Evolutionary conservation across 2,113 vertebrate genomes (phyloP).

Genomic region (Choloepus hoffmanni): DNA sequence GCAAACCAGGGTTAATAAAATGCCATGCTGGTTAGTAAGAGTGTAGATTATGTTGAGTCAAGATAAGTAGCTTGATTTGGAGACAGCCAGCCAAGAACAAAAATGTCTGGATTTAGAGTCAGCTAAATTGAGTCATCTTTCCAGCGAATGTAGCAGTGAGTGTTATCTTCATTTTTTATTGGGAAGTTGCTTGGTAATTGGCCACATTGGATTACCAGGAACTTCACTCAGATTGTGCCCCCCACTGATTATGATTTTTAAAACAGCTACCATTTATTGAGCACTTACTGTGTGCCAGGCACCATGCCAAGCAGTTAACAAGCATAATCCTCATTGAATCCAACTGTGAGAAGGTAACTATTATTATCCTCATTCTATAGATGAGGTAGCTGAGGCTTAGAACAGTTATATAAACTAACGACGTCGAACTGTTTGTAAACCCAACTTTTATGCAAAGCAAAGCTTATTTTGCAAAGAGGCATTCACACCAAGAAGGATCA

Average conservation of each 20-base stretch:
- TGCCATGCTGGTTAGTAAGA: not conserved
- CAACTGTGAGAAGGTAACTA: not conserved
- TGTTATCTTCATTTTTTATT: not conserved
- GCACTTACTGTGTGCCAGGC: not conserved
- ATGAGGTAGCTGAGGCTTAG: not conserved
- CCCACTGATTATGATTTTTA: not conserved
- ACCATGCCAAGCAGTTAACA: not conserved
- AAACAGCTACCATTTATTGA: not conserved
- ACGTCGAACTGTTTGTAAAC: not conserved
- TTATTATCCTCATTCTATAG: not conserved
- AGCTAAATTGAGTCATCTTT: conserved; percentile 7
- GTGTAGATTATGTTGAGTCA: not conserved
- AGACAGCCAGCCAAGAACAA: not conserved
- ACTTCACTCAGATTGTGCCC: not conserved
- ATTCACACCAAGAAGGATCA: not conserved
- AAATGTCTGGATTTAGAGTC: not conserved
- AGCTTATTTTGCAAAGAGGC: not conserved
- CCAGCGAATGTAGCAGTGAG: not conserved
- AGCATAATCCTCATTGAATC: not conserved
- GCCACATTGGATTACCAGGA: not conserved
- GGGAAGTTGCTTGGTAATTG: conserved; percentile 39
- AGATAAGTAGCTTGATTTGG: not conserved
- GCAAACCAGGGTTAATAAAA: not conserved
- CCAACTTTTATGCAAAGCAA: not conserved
- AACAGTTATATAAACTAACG: not conserved